These are phyloP conservation scores for Vireo griseus DNA, from an alignment of 2,797 vertebrate genomes.

Conservation along the genomic window DNA sequence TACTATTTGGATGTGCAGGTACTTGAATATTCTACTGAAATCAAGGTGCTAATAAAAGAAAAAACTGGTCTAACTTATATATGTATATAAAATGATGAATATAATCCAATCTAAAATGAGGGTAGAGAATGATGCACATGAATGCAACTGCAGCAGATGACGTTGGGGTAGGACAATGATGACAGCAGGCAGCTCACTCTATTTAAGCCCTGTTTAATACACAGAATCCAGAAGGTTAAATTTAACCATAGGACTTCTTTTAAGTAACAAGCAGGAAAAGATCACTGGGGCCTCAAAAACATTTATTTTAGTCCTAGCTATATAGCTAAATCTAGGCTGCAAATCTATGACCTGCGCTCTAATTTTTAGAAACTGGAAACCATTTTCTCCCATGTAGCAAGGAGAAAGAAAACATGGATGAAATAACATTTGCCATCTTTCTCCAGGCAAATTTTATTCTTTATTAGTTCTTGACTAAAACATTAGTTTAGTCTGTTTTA, in stretches of 20 bases:
- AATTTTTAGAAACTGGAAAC: neutral
- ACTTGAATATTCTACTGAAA: constrained; percentile 3
- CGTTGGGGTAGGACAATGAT: neutral
- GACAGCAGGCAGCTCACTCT: neutral
- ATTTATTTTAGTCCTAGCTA: neutral
- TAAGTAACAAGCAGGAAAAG: neutral
- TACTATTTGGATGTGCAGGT: neutral
- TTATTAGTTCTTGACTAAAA: neutral
- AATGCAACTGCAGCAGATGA: neutral
- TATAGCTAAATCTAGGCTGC: neutral
- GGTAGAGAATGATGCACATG: neutral
- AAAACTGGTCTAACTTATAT: neutral
- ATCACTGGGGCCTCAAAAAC: neutral
- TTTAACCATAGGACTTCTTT: neutral
- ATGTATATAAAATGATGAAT: neutral
- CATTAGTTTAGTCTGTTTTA: neutral
- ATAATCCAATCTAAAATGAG: neutral
- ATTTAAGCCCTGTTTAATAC: neutral
- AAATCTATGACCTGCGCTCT: neutral
- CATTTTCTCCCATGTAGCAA: neutral
- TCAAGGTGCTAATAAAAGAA: neutral
- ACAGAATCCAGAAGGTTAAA: neutral
- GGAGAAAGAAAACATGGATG: neutral
- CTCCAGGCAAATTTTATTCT: neutral
- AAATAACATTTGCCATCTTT: neutral